Conservation (phyloP, 2,888 invertebrate genomes). For the Lithophane semibrunnea region DNA sequence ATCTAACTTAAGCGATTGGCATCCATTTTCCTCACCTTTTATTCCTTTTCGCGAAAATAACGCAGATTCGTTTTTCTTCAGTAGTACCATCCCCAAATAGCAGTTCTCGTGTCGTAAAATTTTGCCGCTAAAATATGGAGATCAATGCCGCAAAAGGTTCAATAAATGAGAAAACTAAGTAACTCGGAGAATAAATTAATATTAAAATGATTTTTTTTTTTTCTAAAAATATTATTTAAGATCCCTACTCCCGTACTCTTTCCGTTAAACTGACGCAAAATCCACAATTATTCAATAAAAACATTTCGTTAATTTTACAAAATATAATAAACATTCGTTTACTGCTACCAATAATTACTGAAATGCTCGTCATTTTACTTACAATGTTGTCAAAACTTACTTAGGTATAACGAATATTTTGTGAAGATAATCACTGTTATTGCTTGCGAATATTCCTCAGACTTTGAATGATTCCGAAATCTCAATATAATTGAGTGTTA, state of each 20-base stretch:
- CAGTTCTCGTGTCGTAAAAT: not conserved
- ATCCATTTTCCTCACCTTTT: not conserved
- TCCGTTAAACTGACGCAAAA: not conserved
- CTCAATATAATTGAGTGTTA: slow-evolving; percentile 5
- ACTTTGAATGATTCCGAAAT: slow-evolving; percentile 16
- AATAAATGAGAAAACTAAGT: no score
- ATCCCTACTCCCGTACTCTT: not conserved
- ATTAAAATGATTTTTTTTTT: no score
- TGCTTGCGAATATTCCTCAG: not conserved
- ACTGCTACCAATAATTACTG: slow-evolving; percentile 35
- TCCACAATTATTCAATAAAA: slow-evolving; percentile 70
- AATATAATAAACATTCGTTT: slow-evolving; percentile 63
- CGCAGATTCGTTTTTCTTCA: not conserved
- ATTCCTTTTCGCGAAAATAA: not conserved
- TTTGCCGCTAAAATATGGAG: not conserved
- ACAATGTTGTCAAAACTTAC: slow-evolving; percentile 52
- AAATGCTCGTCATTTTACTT: slow-evolving; percentile 11
- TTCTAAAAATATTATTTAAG: no score
- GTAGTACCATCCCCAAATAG: not conserved
- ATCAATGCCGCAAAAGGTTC: no score
- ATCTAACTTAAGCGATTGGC: not conserved
- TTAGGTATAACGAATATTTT: not conserved
- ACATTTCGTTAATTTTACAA: slow-evolving; percentile 73
- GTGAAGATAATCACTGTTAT: slow-evolving; percentile 31
- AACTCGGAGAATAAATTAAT: no score